Evolutionary conservation across 1,140 invertebrate genomes (phyloP), one percentile per base, ranked within the genome.

Genomic region (Drosophila athabasca): DNA sequence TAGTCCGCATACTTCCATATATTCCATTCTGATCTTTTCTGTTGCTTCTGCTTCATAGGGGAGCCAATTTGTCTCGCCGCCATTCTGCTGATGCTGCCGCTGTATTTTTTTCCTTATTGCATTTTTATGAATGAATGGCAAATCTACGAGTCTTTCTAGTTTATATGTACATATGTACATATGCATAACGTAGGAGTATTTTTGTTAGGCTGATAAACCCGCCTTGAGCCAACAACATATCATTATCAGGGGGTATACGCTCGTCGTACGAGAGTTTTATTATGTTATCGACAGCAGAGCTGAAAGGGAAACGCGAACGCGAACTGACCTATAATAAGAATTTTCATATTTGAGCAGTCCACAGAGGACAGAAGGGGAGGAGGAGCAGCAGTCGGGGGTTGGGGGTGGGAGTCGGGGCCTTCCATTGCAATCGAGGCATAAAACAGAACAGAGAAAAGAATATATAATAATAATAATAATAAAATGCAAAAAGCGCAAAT

Each of bases 321-420:
- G 77, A 78, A 84, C 81, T 85, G 81, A 85, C 81, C 81, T 85
- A 85, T 85, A 80, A 85, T 85, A 85, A 85, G 73, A 85, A 67
- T 85, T 85, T 77, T 70, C 57, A 85, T 61, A 74, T 74, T 85
- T 69, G 57, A 85, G 65, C 81, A 70, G 53, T 35, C 61, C 67
- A 49, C 60, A 64, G 52, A 71, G 31, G 62, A 41, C 15, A 24
- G 45, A 62, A 50, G 50, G 41, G 51, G 51, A 13, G 51, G 51
- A 13, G 35, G 11, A 4, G 11, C 11, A 5, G 35, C 35, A 13
- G 3, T 4, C 17, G 35, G 35, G 35, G 35, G 24, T 5, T 26
- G 24, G 24, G 4, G 17, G 17, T 19, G 17, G 17, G 11, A 1
- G 35, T 3, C n/a, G 11, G 11, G 35, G 35, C 11, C 35, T 39